These are phyloP conservation scores for Capreolus pygargus DNA, from an alignment of 2,113 vertebrate species.

Conservation along the genomic window DNA sequence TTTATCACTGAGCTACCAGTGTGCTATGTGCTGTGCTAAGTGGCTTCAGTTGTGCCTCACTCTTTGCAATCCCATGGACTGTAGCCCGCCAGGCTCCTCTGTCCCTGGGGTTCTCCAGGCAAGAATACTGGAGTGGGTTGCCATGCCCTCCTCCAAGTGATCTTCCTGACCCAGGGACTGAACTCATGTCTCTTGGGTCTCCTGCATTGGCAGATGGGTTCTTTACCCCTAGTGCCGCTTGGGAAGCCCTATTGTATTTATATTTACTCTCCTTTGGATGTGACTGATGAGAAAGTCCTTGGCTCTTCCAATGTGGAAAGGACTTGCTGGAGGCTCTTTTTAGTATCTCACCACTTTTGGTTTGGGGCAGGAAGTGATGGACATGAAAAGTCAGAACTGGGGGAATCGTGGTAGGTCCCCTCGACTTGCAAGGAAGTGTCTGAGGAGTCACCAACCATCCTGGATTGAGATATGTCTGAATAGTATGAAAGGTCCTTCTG, in stretches of 20 bases:
- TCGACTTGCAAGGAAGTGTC: background rate
- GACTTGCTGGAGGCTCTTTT: background rate
- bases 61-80: background rate
- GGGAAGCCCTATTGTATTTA: background rate
- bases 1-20: background rate
- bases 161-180: background rate
- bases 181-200: background rate
- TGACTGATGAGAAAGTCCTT: background rate
- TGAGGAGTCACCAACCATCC: background rate
- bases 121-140: background rate
- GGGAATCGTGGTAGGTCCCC: fast-evolving
- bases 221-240: background rate
- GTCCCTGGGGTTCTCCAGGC: background rate
- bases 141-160: background rate
- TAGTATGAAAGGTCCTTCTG: fast-evolving
- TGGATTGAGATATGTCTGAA: background rate
- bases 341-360: background rate
- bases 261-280: background rate
- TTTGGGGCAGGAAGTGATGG: background rate
- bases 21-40: background rate
- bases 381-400: background rate
- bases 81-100: background rate
- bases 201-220: background rate
- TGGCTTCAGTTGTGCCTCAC: fast-evolving
- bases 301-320: background rate